Base-by-base conservation (phyloP, 2,113 vertebrate species). In the Caretta caretta region DNA sequence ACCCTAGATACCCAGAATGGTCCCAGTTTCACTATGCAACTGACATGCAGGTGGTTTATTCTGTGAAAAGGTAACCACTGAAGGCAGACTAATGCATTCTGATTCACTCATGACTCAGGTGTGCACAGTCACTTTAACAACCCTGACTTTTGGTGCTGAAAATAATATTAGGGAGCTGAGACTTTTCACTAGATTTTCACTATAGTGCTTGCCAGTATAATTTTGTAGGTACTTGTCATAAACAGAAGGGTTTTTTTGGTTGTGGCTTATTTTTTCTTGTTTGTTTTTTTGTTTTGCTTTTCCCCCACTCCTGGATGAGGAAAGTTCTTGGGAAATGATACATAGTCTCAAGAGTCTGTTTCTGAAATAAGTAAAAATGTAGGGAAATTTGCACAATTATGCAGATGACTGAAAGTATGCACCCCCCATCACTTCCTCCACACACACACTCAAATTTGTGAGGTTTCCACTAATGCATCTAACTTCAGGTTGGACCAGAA, bases 21-120 rank as follows among this genome's bases (percentile, higher is more conserved):
- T 93, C 93, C 90, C 94, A 96, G 79, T 93, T 94, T 91, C 38
- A 78, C 93, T 96, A 93, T 17, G 87, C 86, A 96, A 89, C 76
- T 93, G 96, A 93, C 96, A 87, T 54, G 46, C 59, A 87, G 65
- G 19, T 88, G 88, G 96, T 91, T 97, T 92, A 57, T 92, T 95
- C 91, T 80, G 84, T 89, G 89, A 88, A 95, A 94, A 81, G 91
- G 94, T 84, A 93, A 92, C 90, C 16, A 93, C 56, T 49, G 92
- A 94, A 65, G 93, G 69, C 80, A 95, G 94, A 97, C 95, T 96
- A 91, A 85, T 42, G 87, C 81, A 54, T 93, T 83, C 92, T 95
- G 80, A 95, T 93, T 82, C 87, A 83, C 5, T 10, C 57, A 93
- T 54, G 50, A 59, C 4, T 92, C 81, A 88, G 84, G 49, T 46